phyloP scores from a whole-genome alignment of 2,797 vertebrate species.

The Vespertilio murinus region DNA sequence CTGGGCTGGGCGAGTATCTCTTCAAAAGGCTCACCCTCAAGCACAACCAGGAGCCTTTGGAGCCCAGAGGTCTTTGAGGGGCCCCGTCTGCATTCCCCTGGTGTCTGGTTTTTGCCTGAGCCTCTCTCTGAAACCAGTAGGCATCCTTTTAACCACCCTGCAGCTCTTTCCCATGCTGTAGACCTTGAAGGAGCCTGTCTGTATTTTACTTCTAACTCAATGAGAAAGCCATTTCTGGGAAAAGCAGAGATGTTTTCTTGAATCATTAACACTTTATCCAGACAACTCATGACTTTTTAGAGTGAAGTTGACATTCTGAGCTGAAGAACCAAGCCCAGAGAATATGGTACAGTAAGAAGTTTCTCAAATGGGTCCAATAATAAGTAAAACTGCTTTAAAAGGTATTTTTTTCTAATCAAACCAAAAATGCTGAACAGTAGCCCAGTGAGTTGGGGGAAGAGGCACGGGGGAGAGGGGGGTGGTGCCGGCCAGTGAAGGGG shows the following conservation, averaged over 20 bases:
- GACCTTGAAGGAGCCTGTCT: neutral
- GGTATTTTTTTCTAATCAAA: neutral
- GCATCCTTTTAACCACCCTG: neutral
- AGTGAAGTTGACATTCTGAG: neutral
- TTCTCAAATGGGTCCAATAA: neutral
- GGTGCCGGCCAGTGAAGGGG: too few species aligned
- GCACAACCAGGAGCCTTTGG: neutral
- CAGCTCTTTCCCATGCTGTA: too few species aligned
- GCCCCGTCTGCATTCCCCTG: neutral
- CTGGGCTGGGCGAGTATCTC: neutral
- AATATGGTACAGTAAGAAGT: neutral
- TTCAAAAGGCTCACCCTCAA: neutral
- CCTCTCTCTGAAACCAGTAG: neutral
- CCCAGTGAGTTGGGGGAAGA: too few species aligned
- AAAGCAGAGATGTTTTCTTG: neutral
- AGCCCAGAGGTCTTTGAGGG: neutral
- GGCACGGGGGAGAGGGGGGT: too few species aligned
- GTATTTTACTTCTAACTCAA: conserved; percentile 15
- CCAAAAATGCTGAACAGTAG: neutral
- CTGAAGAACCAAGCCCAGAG: neutral
- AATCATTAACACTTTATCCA: neutral
- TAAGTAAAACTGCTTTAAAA: conserved; percentile 1
- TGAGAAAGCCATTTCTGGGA: conserved; percentile 18
- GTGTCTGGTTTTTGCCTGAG: neutral
- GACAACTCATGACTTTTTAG: neutral